A percentile compares a stretch with the other conserved stretches of the same genome.
Evolutionary conservation across 2,888 invertebrate genomes (phyloP).

Genomic region (Melanargia galathea): DNA sequence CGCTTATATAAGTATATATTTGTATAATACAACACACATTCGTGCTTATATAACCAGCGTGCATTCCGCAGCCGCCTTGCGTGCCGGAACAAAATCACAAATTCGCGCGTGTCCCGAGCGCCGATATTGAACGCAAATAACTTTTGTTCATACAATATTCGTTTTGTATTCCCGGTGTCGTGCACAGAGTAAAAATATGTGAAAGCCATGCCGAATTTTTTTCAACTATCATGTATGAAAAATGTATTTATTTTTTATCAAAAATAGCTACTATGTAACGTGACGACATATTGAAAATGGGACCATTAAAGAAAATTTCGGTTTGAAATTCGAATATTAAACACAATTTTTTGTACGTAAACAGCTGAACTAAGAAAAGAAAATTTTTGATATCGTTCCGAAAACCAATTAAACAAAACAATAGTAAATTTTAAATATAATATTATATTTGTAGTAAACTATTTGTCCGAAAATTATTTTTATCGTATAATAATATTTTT

Average conservation of each 20-base stretch:
- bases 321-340: too few species aligned
- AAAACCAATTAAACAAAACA: too few species aligned
- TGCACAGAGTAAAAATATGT: slow-evolving; percentile 16
- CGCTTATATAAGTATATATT: background rate
- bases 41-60: slow-evolving; percentile 15
- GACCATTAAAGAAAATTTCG: too few species aligned
- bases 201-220: slow-evolving; percentile 6
- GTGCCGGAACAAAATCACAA: slow-evolving; percentile 25
- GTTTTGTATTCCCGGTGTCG: slow-evolving; percentile 15
- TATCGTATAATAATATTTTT: slow-evolving; percentile 13
- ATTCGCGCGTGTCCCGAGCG: slow-evolving; percentile 23
- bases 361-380: too few species aligned
- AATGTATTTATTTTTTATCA: slow-evolving; percentile 13
- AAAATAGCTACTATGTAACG: background rate
- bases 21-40: background rate
- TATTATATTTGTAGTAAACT: background rate
- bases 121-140: slow-evolving; percentile 27
- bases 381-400: too few species aligned
- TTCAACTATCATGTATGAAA: background rate
- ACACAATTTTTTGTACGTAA: too few species aligned
- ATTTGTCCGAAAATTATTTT: background rate
- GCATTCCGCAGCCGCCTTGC: slow-evolving; percentile 20
- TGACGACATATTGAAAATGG: too few species aligned
- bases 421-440: background rate
- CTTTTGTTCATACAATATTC: slow-evolving; percentile 26